Conservation (phyloP, 1,140 invertebrate genomes). For the Megalonaias nervosa region DNA sequence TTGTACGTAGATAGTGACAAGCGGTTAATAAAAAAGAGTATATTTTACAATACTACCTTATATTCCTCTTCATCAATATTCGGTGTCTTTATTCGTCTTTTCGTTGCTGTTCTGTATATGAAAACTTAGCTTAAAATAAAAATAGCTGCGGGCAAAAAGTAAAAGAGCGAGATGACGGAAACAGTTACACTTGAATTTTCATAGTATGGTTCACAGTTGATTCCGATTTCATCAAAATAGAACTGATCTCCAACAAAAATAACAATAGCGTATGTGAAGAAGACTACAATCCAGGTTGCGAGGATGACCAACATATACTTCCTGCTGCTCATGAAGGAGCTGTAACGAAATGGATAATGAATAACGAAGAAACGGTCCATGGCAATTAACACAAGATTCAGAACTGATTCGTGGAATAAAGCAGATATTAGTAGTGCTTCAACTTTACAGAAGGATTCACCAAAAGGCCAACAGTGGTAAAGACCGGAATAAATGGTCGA, state of each 20-base stretch:
- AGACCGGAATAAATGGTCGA: slow-evolving; percentile 34
- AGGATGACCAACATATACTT: slow-evolving; percentile 30
- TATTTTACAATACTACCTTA: too few species aligned
- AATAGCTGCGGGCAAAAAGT: slow-evolving; percentile 25
- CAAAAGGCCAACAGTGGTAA: slow-evolving; percentile 84
- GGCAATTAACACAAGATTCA: slow-evolving; percentile 96
- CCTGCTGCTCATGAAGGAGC: slow-evolving; percentile 24
- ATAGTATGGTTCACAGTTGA: slow-evolving; percentile 44
- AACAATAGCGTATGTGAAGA: slow-evolving; percentile 31
- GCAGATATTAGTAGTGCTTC: slow-evolving; percentile 87
- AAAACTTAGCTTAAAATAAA: slow-evolving; percentile 34
- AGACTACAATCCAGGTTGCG: slow-evolving; percentile 30
- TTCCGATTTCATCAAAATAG: slow-evolving; percentile 38
- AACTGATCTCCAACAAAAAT: slow-evolving; percentile 38
- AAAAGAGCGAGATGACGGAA: slow-evolving; percentile 35
- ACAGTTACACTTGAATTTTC: slow-evolving; percentile 26
- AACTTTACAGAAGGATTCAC: slow-evolving; percentile 86
- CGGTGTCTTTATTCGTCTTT: too few species aligned
- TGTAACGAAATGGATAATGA: slow-evolving; percentile 85
- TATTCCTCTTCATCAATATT: too few species aligned
- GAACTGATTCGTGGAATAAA: slow-evolving; percentile 92
- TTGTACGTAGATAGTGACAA: too few species aligned
- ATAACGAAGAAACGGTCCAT: slow-evolving; percentile 96
- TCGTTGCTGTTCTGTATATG: slow-evolving; percentile 18
- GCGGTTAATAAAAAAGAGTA: too few species aligned